phyloP scores from a whole-genome alignment of 2,113 vertebrate genomes.

The Andinoacara biseriatus region DNA sequence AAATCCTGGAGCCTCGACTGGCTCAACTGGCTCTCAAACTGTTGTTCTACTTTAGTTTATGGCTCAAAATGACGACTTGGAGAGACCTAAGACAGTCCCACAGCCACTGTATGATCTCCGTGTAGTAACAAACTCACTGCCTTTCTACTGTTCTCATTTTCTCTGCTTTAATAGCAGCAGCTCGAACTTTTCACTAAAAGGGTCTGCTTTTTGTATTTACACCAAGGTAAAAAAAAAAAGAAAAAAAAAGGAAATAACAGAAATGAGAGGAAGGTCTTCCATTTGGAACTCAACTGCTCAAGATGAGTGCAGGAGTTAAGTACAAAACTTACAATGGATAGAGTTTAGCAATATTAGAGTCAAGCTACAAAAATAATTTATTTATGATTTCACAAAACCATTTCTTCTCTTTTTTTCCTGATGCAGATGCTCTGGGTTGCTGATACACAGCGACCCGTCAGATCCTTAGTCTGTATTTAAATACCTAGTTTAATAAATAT shows the following conservation, averaged over 20 bases:
- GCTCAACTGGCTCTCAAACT: constrained; percentile 50
- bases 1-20: constrained; percentile 62
- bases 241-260: not conserved
- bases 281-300: not conserved
- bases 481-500: no score
- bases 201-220: constrained; percentile 16
- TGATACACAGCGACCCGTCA: no score
- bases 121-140: not conserved
- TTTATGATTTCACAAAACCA: no score
- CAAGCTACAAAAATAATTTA: no score
- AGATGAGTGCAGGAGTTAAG: not conserved
- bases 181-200: constrained; percentile 23
- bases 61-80: constrained; percentile 55
- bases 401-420: no score
- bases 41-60: constrained; percentile 61
- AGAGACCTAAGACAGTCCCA: constrained; percentile 48
- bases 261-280: not conserved
- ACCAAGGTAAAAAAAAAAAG: not conserved
- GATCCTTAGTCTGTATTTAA: no score
- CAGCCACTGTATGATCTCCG: constrained; percentile 28
- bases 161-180: constrained; percentile 24
- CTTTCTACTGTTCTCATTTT: not conserved
- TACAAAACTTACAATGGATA: no score
- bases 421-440: no score
- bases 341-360: no score